Percentiles rank a stretch among this genome's conserved stretches.
phyloP scores from a whole-genome alignment of 2,888 invertebrate species.

The Drosophila mercatorum region DNA sequence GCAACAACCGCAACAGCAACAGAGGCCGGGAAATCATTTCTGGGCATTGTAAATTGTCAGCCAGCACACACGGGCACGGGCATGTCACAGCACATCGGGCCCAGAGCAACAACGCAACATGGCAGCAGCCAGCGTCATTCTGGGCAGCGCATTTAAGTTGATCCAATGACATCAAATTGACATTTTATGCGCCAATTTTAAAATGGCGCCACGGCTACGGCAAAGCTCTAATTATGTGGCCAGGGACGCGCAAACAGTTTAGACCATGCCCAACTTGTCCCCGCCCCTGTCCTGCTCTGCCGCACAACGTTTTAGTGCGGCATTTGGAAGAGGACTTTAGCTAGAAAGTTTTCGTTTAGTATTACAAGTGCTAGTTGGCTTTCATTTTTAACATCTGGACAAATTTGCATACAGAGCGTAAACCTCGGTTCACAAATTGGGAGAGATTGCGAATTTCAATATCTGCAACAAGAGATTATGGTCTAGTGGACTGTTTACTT shows the following conservation, averaged over 20 bases:
- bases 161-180: conserved; percentile 81
- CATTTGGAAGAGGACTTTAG: neutral
- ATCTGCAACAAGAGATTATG: too few species aligned
- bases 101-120: conserved; percentile 4
- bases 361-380: conserved; percentile 12
- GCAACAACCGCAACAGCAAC: conserved; percentile 49
- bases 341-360: conserved; percentile 4
- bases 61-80: conserved; percentile 22
- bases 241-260: conserved; percentile 66
- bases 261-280: conserved; percentile 11
- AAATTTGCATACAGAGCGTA: conserved; percentile 1
- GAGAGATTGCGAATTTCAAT: too few species aligned
- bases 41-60: conserved; percentile 65
- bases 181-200: conserved; percentile 80
- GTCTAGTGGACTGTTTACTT: too few species aligned
- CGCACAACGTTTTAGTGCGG: conserved; percentile 11
- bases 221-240: conserved; percentile 74
- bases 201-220: conserved; percentile 56
- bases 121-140: conserved; percentile 32
- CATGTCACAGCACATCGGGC: conserved; percentile 15
- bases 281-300: neutral
- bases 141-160: conserved; percentile 73
- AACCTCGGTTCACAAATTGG: neutral
- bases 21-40: conserved; percentile 58
- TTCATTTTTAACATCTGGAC: neutral